A percentile compares a stretch with the other conserved stretches of the same genome.
phyloP scores from a whole-genome alignment of 2,888 invertebrate genomes.

The Acleris cristana region DNA sequence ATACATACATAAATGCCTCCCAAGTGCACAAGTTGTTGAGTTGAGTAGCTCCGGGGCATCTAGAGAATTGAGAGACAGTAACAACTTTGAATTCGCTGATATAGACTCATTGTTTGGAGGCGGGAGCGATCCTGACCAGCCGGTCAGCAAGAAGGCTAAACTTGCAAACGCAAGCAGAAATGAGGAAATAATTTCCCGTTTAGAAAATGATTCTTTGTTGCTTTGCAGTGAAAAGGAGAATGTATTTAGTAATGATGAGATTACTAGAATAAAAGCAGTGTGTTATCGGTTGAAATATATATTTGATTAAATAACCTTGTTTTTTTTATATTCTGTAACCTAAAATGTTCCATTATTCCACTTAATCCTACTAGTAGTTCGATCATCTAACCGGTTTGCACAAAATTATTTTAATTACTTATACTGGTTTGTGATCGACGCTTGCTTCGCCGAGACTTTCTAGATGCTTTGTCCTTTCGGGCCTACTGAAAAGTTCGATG shows the following conservation, averaged over 20 bases:
- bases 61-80: constrained; percentile 43
- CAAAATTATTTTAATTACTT: too few relatives aligned
- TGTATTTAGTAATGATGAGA: constrained; percentile 51
- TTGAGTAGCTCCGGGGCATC: constrained; percentile 26
- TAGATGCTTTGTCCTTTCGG: too few relatives aligned
- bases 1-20: constrained; percentile 59
- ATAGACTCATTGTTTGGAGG: constrained; percentile 60
- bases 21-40: constrained; percentile 37
- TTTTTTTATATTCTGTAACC: constrained; percentile 18
- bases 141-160: constrained; percentile 65
- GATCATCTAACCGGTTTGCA: too few relatives aligned
- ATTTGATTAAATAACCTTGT: constrained; percentile 48
- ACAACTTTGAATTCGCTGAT: constrained; percentile 67
- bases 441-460: too few relatives aligned
- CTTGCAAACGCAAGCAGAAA: constrained; percentile 44
- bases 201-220: constrained; percentile 58
- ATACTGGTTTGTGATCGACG: too few relatives aligned
- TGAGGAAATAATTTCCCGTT: constrained; percentile 45
- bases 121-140: constrained; percentile 56
- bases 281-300: constrained; percentile 63
- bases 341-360: neutral
- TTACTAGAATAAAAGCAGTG: constrained; percentile 55
- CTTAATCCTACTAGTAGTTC: neutral
- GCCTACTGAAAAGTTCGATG: too few relatives aligned
- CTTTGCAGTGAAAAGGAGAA: constrained; percentile 58